These are phyloP conservation scores for Caiman crocodilus DNA, from an alignment of 2,797 vertebrate species.

Conservation along the genomic window DNA sequence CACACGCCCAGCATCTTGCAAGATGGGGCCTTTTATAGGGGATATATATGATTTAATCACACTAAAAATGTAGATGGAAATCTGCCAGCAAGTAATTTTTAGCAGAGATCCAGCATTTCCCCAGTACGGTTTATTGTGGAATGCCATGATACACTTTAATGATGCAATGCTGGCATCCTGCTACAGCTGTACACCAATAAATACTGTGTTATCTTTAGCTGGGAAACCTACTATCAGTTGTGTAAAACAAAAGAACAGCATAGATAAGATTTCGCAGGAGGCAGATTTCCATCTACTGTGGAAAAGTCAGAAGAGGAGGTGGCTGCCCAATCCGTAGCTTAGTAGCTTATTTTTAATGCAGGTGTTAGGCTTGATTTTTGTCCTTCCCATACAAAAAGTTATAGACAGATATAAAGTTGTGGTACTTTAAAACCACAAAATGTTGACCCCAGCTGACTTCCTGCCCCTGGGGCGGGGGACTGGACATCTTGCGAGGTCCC, in stretches of 20 bases:
- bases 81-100: background rate
- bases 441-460: too few relatives aligned
- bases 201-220: conserved; percentile 15
- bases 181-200: background rate
- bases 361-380: conserved; percentile 37
- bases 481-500: too few relatives aligned
- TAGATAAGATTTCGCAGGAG: conserved; percentile 26
- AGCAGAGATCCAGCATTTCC: background rate
- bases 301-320: conserved; percentile 20
- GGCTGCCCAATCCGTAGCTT: background rate
- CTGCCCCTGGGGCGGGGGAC: too few relatives aligned
- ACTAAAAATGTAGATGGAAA: background rate
- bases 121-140: background rate
- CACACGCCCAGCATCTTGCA: background rate
- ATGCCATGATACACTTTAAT: fast-evolving
- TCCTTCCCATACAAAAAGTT: conserved; percentile 28
- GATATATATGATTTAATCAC: too few relatives aligned
- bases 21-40: fast-evolving
- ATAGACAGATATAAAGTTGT: conserved; percentile 13
- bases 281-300: conserved; percentile 9
- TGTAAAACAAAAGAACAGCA: background rate
- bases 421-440: background rate
- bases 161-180: background rate
- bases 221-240: conserved; percentile 9
- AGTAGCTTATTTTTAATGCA: conserved; percentile 18